Evolutionary conservation across 2,888 invertebrate genomes (phyloP), one percentile per base, ranked within the genome.

Genomic region (Sarcophaga subvicina): DNA sequence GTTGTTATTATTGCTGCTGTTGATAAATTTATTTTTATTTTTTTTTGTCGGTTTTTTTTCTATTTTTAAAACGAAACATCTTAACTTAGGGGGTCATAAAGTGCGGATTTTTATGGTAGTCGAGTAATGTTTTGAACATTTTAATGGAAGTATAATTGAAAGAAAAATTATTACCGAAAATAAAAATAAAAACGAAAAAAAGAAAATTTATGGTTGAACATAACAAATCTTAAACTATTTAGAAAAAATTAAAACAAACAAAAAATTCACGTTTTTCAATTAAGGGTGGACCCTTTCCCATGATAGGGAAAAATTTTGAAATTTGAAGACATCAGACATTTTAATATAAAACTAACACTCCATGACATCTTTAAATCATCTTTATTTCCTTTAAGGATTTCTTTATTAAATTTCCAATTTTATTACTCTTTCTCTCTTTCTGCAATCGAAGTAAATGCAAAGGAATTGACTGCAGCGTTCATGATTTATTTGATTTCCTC

Each of bases 401-500:
- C 37, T 37, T 37, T 37, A 37, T 37, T 37, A 37, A 37, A 37
- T 37, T 37, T 37, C 37, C 37, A 37, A 37, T 37, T 37, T 37
- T 10, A 37, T 37, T 37, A 8, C 37, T 37, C 37, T 37, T 4
- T 27, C 5, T 27, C 27, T 27, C 27, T 37, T 14, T 14, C 4
- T 54, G 14, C 54, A 54, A 54, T 54, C 54, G 54, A 54, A 54
- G 54, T 4, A 54, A 54, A 54, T 12, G 17, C 4, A 17, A 22
- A 25, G 37, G 47, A 54, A 64, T 71, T 37, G 37, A 37, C 17
- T 12, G 22, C 72, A 60, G 14, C 20, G 22, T 49, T 70, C 73
- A 72, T 84, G 78, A 84, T 84, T 84, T 84, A 83, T 81, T 79
- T 81, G 66, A 75, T 84, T 84, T 79, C 80, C 81, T 70, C 81